Evolutionary conservation across 2,888 invertebrate genomes (phyloP).

Genomic region (Campopleginae sp.): DNA sequence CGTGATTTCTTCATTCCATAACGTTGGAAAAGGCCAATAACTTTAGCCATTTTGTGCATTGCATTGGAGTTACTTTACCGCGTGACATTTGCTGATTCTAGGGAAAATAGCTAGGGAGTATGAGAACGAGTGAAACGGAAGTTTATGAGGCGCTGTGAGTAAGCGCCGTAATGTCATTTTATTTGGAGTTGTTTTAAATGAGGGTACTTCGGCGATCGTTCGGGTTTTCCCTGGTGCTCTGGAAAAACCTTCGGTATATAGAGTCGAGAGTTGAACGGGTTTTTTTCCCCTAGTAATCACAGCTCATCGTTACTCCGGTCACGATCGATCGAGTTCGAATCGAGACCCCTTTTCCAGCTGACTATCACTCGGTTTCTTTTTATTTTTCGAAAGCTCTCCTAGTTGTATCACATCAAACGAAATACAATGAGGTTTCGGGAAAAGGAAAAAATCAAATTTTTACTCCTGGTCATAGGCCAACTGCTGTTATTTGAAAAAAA

Average conservation of each 20-base stretch:
- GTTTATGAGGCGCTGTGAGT: constrained; percentile 30
- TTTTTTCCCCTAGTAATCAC: constrained; percentile 53
- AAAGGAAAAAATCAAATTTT: neutral
- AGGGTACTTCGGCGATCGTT: constrained; percentile 18
- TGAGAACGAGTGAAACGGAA: constrained; percentile 11
- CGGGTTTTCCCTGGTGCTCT: neutral
- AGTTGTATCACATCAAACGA: constrained; percentile 1
- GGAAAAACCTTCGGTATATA: constrained; percentile 6
- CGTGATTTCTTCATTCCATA: neutral
- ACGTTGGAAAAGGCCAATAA: constrained; percentile 3
- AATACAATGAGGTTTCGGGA: neutral
- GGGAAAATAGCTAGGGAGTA: constrained; percentile 35
- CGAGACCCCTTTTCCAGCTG: constrained; percentile 42
- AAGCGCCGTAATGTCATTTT: constrained; percentile 56
- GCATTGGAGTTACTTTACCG: constrained; percentile 38
- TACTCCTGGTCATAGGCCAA: neutral
- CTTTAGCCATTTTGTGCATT: constrained; percentile 34
- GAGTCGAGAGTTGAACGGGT: constrained; percentile 31
- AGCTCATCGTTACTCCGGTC: constrained; percentile 58
- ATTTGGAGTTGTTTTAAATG: constrained; percentile 52
- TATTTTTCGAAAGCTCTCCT: neutral
- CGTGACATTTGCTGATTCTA: constrained; percentile 22
- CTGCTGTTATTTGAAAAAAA: neutral
- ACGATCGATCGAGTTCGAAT: constrained; percentile 54
- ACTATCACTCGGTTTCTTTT: constrained; percentile 12